A percentile compares a stretch with the other conserved stretches of the same genome.
phyloP scores from a whole-genome alignment of 2,888 invertebrate genomes.

The Harpalus rufipes region DNA sequence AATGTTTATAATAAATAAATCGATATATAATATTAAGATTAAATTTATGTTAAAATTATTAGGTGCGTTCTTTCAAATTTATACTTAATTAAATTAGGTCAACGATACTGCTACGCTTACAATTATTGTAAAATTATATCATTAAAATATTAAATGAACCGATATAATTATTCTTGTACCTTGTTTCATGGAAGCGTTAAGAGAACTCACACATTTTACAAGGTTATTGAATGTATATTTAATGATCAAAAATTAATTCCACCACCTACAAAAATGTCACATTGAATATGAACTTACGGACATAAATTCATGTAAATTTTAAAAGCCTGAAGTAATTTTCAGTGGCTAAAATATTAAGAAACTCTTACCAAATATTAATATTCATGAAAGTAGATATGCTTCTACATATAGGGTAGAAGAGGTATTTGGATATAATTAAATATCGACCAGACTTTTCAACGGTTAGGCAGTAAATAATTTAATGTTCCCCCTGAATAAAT shows the following conservation, averaged over 20 bases:
- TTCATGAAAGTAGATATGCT: slow-evolving; percentile 32
- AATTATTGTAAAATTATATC: neutral
- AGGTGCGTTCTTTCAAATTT: too few relatives aligned
- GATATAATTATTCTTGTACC: too few relatives aligned
- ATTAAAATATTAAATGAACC: too few relatives aligned
- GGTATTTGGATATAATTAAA: slow-evolving; percentile 50
- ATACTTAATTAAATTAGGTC: too few relatives aligned
- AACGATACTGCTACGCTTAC: too few relatives aligned
- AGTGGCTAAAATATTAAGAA: slow-evolving; percentile 17
- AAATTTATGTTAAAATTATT: too few relatives aligned
- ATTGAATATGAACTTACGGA: neutral
- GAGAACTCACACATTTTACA: neutral
- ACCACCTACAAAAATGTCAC: neutral
- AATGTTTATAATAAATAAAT: too few relatives aligned
- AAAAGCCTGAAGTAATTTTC: slow-evolving; percentile 8
- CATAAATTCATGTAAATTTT: neutral
- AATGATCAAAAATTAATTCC: neutral
- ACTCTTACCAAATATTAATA: slow-evolving; percentile 12
- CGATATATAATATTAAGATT: too few relatives aligned
- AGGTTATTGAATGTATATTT: neutral
- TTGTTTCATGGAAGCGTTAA: neutral
- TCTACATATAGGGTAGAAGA: slow-evolving; percentile 16
- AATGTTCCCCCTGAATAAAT: slow-evolving; percentile 17
- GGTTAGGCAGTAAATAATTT: slow-evolving; percentile 46
- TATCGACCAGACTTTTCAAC: slow-evolving; percentile 47